Evolutionary conservation across 2,888 invertebrate genomes (phyloP).

Genomic region (Spatulosminthurus flaviceps): DNA sequence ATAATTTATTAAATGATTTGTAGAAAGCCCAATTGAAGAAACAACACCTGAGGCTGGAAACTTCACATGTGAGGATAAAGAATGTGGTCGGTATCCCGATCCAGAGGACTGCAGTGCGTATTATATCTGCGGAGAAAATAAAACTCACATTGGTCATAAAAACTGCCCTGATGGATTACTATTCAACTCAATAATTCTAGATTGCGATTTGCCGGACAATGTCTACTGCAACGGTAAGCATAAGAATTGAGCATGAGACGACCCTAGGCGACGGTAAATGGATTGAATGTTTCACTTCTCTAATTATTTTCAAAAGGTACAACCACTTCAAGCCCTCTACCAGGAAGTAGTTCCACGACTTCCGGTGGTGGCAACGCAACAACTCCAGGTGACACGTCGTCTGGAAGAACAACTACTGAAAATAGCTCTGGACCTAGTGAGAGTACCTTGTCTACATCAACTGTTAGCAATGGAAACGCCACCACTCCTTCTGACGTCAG

Average conservation of each 20-base stretch:
- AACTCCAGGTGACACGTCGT: neutral
- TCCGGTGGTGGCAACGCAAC: neutral
- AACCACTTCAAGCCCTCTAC: neutral
- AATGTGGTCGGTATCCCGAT: constrained; percentile 30
- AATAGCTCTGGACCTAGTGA: neutral
- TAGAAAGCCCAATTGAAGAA: neutral
- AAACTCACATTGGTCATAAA: neutral
- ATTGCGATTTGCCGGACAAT: constrained; percentile 27
- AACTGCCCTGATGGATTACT: constrained; percentile 31
- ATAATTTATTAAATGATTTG: neutral
- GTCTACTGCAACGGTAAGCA: constrained; percentile 26
- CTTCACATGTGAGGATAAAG: constrained; percentile 42
- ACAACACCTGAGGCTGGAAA: neutral
- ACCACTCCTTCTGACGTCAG: neutral
- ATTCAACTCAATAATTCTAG: constrained; percentile 22
- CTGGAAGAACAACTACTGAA: neutral
- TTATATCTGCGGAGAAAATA: constrained; percentile 28
- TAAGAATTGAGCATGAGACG: neutral
- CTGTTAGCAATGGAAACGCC: neutral
- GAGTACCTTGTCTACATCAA: neutral
- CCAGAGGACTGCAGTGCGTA: constrained; percentile 20
- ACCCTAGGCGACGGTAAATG: neutral
- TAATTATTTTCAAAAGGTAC: neutral
- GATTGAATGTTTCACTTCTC: no score
- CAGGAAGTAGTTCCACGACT: neutral